Percentiles rank a stretch among this genome's conserved stretches.
phyloP scores from a whole-genome alignment of 2,113 vertebrate genomes.

The Burhinus bistriatus region DNA sequence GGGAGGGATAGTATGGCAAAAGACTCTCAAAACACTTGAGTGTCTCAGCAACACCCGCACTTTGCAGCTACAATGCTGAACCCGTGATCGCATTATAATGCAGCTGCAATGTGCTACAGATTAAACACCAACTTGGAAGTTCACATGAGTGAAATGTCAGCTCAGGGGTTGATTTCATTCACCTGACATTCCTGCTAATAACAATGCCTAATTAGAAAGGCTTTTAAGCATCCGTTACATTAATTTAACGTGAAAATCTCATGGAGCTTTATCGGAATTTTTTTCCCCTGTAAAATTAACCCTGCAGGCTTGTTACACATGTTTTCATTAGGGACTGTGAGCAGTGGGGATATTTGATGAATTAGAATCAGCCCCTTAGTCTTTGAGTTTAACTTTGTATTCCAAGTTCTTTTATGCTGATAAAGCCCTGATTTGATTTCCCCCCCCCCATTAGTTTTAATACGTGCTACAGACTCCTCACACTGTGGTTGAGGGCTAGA shows the following conservation, averaged over 20 bases:
- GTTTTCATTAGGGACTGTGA: constrained; percentile 75
- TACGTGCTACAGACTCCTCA: neutral
- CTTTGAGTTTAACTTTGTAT: constrained; percentile 46
- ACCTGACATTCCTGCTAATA: constrained; percentile 76
- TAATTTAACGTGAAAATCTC: constrained; percentile 77
- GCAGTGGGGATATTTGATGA: constrained; percentile 54
- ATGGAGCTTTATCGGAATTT: constrained; percentile 72
- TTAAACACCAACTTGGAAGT: constrained; percentile 35
- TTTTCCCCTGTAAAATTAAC: constrained; percentile 73
- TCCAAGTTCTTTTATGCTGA: constrained; percentile 38
- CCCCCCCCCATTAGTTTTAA: neutral
- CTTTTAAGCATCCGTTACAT: constrained; percentile 79
- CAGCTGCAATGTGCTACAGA: neutral
- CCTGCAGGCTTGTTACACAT: constrained; percentile 75
- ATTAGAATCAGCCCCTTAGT: constrained; percentile 67
- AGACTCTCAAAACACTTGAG: neutral
- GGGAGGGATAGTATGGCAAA: neutral
- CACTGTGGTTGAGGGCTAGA: neutral
- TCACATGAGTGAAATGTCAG: constrained; percentile 58
- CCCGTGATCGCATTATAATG: neutral
- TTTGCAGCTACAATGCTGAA: neutral
- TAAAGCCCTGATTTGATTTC: neutral
- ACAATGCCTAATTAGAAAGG: constrained; percentile 78
- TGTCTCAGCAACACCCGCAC: neutral
- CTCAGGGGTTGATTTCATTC: constrained; percentile 67